These are phyloP conservation scores for Cyclopterus lumpus DNA, from an alignment of 2,797 vertebrate genomes.

Conservation along the genomic window DNA sequence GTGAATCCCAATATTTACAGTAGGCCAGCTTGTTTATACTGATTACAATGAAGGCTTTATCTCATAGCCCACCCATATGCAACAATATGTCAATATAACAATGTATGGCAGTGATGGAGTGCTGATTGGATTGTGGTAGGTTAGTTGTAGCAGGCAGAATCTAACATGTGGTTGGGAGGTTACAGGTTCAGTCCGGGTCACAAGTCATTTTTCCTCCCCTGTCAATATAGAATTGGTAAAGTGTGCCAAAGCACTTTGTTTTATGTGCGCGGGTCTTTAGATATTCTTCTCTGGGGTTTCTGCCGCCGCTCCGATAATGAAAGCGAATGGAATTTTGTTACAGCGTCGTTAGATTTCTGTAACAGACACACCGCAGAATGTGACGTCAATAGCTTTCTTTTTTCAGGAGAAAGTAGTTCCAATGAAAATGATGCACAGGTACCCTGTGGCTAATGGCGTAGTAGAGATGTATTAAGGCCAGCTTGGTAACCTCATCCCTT, in stretches of 20 bases:
- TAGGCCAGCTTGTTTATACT: conserved; percentile 26
- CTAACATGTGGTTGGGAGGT: conserved; percentile 2
- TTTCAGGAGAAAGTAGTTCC: neutral
- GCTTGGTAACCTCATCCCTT: neutral
- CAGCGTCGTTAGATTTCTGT: no score
- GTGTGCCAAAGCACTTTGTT: neutral
- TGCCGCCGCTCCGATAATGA: neutral
- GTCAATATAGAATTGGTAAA: conserved; percentile 14
- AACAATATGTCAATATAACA: neutral
- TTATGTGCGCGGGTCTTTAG: neutral
- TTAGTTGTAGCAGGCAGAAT: neutral
- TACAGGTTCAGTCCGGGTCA: conserved; percentile 8
- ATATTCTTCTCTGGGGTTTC: neutral
- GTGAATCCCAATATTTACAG: conserved; percentile 41
- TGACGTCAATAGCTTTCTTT: neutral
- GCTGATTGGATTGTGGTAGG: neutral
- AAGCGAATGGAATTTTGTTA: neutral
- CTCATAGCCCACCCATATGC: conserved; percentile 12
- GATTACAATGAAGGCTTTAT: conserved; percentile 26
- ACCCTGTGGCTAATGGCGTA: neutral
- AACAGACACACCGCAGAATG: no score
- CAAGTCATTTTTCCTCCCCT: neutral
- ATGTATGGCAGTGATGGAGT: conserved; percentile 22
- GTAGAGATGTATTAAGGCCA: neutral
- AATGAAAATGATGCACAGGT: neutral